These are phyloP conservation scores for Trachemys scripta DNA, from an alignment of 2,113 vertebrate species.

Conservation along the genomic window DNA sequence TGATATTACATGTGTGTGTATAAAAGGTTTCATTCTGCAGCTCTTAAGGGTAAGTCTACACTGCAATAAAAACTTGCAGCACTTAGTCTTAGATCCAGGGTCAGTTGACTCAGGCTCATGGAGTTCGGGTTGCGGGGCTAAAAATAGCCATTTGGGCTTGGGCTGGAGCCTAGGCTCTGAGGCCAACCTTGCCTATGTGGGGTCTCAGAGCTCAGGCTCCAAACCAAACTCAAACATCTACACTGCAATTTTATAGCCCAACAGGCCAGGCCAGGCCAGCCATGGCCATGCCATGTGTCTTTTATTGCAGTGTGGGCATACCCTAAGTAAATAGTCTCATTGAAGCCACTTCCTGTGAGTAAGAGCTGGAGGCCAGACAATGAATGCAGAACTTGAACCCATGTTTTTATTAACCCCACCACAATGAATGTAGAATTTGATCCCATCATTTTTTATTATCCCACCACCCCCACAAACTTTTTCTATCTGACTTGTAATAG, in stretches of 20 bases:
- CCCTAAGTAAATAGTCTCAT: no score
- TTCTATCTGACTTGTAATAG: no score
- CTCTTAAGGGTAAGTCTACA: no score
- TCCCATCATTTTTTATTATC: no score
- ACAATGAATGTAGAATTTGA: neutral
- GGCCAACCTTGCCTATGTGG: neutral
- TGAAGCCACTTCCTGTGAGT: neutral
- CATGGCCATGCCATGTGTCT: neutral
- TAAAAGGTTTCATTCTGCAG: neutral
- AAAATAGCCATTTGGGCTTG: neutral
- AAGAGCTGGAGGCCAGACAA: neutral
- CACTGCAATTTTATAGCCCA: neutral
- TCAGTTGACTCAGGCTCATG: no score
- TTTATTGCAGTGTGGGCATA: neutral
- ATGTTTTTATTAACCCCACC: no score
- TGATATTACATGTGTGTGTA: neutral
- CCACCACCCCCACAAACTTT: no score
- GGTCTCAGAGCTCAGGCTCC: neutral
- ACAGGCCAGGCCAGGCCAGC: no score
- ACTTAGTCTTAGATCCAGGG: no score
- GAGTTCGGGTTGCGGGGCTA: no score
- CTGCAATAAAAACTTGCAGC: no score
- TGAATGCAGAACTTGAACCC: neutral
- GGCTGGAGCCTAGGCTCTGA: neutral
- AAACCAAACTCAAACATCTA: neutral